These are phyloP conservation scores for Drosophila carrolli DNA, from an alignment of 1,140 invertebrate genomes.

Conservation along the genomic window DNA sequence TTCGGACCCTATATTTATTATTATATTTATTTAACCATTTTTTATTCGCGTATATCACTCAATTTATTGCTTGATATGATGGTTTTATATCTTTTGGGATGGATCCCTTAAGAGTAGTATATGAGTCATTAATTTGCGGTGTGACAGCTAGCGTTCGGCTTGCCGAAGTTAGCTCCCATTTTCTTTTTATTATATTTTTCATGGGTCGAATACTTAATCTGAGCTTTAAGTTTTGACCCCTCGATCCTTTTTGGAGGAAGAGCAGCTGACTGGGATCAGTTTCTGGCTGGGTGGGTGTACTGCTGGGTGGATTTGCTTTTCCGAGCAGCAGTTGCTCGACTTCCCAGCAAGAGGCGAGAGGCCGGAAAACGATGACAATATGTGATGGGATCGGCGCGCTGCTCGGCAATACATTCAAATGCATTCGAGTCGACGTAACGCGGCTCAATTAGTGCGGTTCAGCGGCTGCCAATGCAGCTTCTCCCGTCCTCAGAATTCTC, in stretches of 20 bases:
- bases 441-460: slow-evolving; percentile 84
- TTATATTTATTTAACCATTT: no score
- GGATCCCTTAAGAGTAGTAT: no score
- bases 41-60: no score
- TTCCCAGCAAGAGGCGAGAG: slow-evolving; percentile 62
- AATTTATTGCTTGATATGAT: no score
- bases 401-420: slow-evolving; percentile 78
- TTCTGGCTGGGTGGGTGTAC: background rate
- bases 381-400: slow-evolving; percentile 41
- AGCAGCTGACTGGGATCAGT: slow-evolving; percentile 45
- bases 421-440: slow-evolving; percentile 82
- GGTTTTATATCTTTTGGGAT: no score
- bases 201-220: slow-evolving; percentile 25
- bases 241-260: slow-evolving; percentile 26
- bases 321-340: slow-evolving; percentile 59
- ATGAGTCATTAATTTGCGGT: no score
- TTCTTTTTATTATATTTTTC: background rate
- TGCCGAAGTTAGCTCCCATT: no score
- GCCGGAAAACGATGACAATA: slow-evolving; percentile 48
- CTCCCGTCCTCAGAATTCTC: slow-evolving; percentile 21
- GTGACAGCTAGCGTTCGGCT: no score
- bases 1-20: no score
- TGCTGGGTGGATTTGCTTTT: background rate
- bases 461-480: slow-evolving; percentile 74
- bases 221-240: slow-evolving; percentile 29